Evolutionary conservation across 2,797 vertebrate genomes (phyloP).

Genomic region (Pteronotus mesoamericanus): DNA sequence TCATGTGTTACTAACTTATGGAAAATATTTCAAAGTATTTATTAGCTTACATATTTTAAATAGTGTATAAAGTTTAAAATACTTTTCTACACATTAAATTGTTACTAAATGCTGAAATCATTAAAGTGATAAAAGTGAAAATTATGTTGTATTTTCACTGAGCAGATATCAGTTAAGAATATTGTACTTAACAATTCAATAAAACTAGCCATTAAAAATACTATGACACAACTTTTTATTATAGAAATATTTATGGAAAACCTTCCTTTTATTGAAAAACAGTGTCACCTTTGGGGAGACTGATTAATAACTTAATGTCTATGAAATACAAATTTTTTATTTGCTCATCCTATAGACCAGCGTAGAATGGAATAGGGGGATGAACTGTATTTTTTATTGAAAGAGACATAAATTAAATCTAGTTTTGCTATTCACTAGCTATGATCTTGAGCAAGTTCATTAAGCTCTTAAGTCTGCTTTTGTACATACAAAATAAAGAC

Average conservation of each 20-base stretch:
- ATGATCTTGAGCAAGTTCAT: neutral
- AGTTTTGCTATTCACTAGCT: neutral
- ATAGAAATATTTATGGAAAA: neutral
- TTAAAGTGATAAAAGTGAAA: neutral
- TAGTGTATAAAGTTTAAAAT: slow-evolving; percentile 25
- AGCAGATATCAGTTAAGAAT: neutral
- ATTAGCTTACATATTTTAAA: neutral
- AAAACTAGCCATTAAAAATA: slow-evolving; percentile 8
- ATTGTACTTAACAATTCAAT: neutral
- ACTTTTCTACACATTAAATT: neutral
- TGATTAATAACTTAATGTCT: neutral
- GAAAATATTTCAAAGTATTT: neutral
- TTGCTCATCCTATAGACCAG: neutral
- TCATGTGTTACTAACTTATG: slow-evolving; percentile 9
- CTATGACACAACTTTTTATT: neutral
- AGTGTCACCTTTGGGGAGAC: neutral
- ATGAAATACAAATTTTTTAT: neutral
- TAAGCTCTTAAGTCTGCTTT: neutral
- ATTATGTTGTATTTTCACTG: neutral
- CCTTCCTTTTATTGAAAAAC: neutral
- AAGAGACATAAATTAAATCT: neutral
- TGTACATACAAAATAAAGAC: neutral
- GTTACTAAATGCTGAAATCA: neutral
- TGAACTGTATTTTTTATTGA: neutral
- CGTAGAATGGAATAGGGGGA: neutral